These are phyloP conservation scores for Capromys pilorides DNA, from an alignment of 2,797 vertebrate genomes.

Conservation along the genomic window DNA sequence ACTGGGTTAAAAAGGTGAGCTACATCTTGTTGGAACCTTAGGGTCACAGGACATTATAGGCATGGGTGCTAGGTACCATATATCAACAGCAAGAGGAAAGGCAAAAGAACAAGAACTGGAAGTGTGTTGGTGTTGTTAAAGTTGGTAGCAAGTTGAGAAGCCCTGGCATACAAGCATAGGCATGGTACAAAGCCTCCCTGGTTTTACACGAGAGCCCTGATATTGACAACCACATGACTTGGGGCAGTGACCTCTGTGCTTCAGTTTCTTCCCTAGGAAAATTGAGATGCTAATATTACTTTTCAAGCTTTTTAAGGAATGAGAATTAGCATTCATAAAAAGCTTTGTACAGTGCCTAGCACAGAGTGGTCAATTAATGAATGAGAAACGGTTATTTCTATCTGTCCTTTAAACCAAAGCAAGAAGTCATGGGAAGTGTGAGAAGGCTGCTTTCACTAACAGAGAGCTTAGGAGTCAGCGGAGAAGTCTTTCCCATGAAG, in stretches of 20 bases:
- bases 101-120: not conserved
- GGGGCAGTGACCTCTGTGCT: not conserved
- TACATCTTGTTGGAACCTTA: not conserved
- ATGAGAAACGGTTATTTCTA: not conserved
- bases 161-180: not conserved
- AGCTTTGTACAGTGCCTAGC: not conserved
- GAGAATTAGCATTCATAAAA: not conserved
- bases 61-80: not conserved
- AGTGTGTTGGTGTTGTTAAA: not conserved
- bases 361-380: not conserved
- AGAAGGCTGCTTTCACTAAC: not conserved
- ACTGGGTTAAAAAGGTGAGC: constrained; percentile 32
- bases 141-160: not conserved
- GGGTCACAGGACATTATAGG: not conserved
- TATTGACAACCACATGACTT: not conserved
- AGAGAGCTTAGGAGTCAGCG: no score
- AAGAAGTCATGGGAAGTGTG: not conserved
- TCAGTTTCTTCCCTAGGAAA: constrained; percentile 21
- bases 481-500: not conserved
- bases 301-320: not conserved
- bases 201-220: not conserved
- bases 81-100: not conserved
- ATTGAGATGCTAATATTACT: not conserved
- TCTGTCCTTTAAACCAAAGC: not conserved
- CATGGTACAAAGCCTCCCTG: not conserved